Percentiles rank a stretch among this genome's conserved stretches.
Conservation (phyloP, 1,140 invertebrate species). For the Nymphalis io region DNA sequence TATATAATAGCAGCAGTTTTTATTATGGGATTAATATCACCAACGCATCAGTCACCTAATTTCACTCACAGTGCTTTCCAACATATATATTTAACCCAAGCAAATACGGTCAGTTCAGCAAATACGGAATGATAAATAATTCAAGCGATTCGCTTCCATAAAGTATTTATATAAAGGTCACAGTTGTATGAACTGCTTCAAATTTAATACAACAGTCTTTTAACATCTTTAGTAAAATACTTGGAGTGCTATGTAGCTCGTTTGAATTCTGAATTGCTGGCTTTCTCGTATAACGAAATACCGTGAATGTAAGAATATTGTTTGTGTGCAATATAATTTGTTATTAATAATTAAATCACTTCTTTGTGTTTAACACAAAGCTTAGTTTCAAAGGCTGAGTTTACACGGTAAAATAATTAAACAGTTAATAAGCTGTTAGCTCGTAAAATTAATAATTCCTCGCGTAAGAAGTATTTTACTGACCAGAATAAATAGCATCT, state of each 20-base stretch:
- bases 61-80: background rate
- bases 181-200: background rate
- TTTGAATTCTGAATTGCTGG: background rate
- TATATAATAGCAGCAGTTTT: background rate
- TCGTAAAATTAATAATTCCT: slow-evolving; percentile 1
- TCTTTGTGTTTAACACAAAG: slow-evolving; percentile 1
- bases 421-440: background rate
- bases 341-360: background rate
- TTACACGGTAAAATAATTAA: background rate
- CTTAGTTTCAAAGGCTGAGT: slow-evolving; percentile 4
- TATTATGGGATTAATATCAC: background rate
- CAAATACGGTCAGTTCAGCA: background rate
- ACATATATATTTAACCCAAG: slow-evolving; percentile 11
- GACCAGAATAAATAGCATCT: background rate
- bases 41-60: slow-evolving; percentile 2
- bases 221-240: slow-evolving; percentile 1
- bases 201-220: slow-evolving; percentile 1
- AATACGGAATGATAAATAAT: background rate
- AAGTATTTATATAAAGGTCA: background rate
- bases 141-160: background rate
- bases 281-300: slow-evolving; percentile 3
- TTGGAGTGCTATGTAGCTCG: background rate
- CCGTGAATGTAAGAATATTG: background rate
- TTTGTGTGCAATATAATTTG: background rate
- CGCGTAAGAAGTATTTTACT: background rate